Evolutionary conservation across 2,797 vertebrate genomes (phyloP), one percentile per base, ranked within the genome.

Genomic region (Margarornis squamiger): DNA sequence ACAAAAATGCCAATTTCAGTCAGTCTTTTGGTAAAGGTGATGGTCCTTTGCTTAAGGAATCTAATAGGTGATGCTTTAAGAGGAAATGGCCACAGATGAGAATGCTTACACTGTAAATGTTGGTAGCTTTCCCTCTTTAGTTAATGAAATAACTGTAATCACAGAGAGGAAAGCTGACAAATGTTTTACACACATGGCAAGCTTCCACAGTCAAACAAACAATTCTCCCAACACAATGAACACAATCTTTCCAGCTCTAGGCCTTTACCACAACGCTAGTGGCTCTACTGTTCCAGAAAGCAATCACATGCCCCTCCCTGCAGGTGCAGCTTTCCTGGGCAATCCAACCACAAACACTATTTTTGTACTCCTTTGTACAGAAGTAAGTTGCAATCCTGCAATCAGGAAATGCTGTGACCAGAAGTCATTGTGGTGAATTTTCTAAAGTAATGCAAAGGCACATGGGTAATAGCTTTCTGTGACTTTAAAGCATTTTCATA

Each of bases 201-300:
- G 67, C 84, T 94, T 90, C 88, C 76, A 51, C 88, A 89, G 77
- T 87, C 77, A 79, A 67, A 88, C 73, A 79, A 71, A 90, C 46
- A 84, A 89, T 95, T 92, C 55, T 38, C 71, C 52, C 67, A 86
- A 61, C 59, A 82, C 93, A 94, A 67, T 73, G 74, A 93, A 63
- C 17, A 36, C 66, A 93, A 29, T 80, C 57, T 93, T 94, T 95
- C 90, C 95, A 95, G 77, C 90, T 94, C 88, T 76, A 94, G 92
- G 90, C 77, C 80, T 95, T 73, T 85, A 84, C 92, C 92, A 89
- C 88, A 91, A 92, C 85, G 63, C 92, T 71, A 94, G 76, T 63
- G 88, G 88, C 77, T 95, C 73, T 58, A 6, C 80, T 93, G 77
- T 94, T 97, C 86, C 1, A 2, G 93, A 94, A 93, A 91, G 63